phyloP scores from a whole-genome alignment of 2,113 vertebrate species.

The Daubentonia madagascariensis region DNA sequence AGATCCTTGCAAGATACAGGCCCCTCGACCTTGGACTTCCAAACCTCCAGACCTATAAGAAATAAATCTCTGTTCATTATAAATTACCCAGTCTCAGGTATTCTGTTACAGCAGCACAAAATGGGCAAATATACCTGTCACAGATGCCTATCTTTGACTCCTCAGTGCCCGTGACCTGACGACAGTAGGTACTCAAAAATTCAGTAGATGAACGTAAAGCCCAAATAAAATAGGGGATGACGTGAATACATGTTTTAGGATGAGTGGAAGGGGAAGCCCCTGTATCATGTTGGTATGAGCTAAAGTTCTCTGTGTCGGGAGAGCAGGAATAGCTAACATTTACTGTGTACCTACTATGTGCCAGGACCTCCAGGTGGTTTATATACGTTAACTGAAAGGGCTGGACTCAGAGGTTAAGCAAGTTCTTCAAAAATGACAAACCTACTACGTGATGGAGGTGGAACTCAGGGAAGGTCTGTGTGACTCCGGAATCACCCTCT shows the following conservation, averaged over 20 bases:
- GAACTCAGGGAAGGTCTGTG: neutral
- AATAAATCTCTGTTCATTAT: neutral
- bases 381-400: neutral
- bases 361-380: neutral
- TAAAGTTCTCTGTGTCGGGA: neutral
- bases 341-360: neutral
- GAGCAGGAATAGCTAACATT: neutral
- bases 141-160: neutral
- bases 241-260: neutral
- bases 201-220: neutral
- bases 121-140: neutral
- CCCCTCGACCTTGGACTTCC: neutral
- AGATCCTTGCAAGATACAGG: neutral
- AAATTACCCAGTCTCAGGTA: neutral
- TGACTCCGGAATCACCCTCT: neutral
- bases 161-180: neutral
- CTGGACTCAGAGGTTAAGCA: neutral
- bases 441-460: neutral
- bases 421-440: neutral
- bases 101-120: neutral
- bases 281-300: neutral
- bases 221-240: neutral
- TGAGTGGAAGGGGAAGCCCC: neutral
- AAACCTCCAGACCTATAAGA: neutral
- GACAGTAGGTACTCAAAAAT: neutral